Evolutionary conservation across 2,113 vertebrate species (phyloP), one percentile per base, ranked within the genome.

Genomic region (Taurulus bubalis): DNA sequence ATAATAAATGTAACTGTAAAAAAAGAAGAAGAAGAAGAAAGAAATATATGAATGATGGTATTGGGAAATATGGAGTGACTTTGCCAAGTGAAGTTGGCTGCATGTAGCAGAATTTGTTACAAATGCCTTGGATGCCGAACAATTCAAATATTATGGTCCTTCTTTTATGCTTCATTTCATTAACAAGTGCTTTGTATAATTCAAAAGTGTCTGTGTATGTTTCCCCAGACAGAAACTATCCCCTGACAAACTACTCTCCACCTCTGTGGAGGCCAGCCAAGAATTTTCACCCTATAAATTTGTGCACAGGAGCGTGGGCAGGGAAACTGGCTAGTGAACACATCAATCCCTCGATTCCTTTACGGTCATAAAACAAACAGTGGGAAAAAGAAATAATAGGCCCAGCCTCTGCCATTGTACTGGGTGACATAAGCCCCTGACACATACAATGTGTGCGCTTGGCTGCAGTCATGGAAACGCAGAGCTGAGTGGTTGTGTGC

Each of bases 11-110:
- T 42, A 80, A 80, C 72, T 80, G 56, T 87, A 55, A 85, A 73
- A 84, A 67, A 66, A 71, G 3, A 12, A 34, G 2, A 49, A 20
- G 18, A 47, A 47, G 47, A 62, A 20, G 14, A 87, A 87, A 63
- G 3, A 84, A 87, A 89, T 58, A 74, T 77, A 88, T 90, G 89
- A 88, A 88, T 82, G 81, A 91, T 92, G 91, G 87, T 78, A 59
- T 55, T 89, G 79, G 72, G 77, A 93, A 92, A 92, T 86, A 83
- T 90, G 58, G 84, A 84, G 76, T 93, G 90, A 85, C 80, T 28
- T 83, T 89, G 79, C 87, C 79, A 89, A 90, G 72, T 80, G 80
- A 82, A 86, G 85, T 79, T 90, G 90, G 85, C 87, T 80, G 82
- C 86, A 3, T 47, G 83, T 71, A 40, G 74, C 89, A 78, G 81